Evolutionary conservation across 2,888 invertebrate genomes (phyloP).

Genomic region (Marasmarcha lunaedactyla): DNA sequence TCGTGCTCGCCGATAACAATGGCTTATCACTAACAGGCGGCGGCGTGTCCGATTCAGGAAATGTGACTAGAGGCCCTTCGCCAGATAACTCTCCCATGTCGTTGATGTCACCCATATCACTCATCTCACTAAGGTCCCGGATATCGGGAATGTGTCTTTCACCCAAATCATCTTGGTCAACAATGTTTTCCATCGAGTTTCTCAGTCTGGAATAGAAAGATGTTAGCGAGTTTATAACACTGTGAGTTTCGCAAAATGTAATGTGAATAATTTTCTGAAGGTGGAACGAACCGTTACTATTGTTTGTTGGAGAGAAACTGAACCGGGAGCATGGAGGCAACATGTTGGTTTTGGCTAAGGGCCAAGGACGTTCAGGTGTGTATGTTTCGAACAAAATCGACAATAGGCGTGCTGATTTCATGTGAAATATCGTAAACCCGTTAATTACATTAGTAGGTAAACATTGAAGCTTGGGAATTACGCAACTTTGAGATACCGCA

Average conservation of each 20-base stretch:
- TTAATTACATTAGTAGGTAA: conserved; percentile 4
- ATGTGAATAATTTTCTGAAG: neutral
- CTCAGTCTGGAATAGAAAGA: conserved; percentile 62
- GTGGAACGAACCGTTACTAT: conserved; percentile 47
- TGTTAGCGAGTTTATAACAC: neutral
- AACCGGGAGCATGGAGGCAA: conserved; percentile 47
- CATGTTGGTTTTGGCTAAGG: conserved; percentile 52
- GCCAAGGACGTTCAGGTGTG: conserved; percentile 68
- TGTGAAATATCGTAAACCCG: conserved; percentile 10
- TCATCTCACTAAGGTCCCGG: conserved; percentile 58
- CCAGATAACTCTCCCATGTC: conserved; percentile 55
- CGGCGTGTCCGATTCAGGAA: conserved; percentile 83
- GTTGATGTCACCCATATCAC: conserved; percentile 59
- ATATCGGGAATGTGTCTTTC: conserved; percentile 57
- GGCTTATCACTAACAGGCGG: conserved; percentile 65
- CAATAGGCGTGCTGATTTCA: conserved; percentile 6
- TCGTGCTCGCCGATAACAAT: conserved; percentile 50
- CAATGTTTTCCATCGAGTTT: conserved; percentile 83
- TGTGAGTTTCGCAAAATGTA: neutral
- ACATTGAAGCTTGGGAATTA: neutral
- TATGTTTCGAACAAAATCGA: conserved; percentile 32
- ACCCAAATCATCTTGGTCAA: conserved; percentile 72
- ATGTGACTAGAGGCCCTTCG: conserved; percentile 81
- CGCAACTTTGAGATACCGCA: neutral
- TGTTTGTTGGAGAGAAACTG: conserved; percentile 62